A percentile compares a stretch with the other conserved stretches of the same genome.
phyloP scores from a whole-genome alignment of 2,797 vertebrate genomes.

The Acomys russatus region DNA sequence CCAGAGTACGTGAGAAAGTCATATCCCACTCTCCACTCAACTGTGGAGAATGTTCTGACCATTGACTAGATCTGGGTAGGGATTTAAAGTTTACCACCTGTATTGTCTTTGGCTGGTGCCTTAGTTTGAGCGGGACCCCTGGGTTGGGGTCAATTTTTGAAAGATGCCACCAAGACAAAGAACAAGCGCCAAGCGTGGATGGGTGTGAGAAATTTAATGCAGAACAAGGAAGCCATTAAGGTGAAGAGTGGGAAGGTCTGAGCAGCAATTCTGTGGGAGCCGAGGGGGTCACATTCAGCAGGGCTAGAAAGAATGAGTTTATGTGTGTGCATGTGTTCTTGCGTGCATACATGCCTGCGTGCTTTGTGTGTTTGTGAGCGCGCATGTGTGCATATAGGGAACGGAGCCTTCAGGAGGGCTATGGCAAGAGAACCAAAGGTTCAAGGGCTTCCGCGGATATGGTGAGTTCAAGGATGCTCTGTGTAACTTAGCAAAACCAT shows the following conservation, averaged over 20 bases:
- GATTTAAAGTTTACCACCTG: too few species aligned
- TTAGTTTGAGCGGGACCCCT: too few species aligned
- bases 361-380: too few species aligned
- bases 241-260: not conserved
- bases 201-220: not conserved
- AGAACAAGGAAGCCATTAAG: not conserved
- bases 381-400: not conserved
- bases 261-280: not conserved
- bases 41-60: too few species aligned
- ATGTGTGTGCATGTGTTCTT: too few species aligned
- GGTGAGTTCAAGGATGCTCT: not conserved
- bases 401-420: not conserved
- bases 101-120: too few species aligned
- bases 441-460: not conserved
- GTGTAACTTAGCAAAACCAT: not conserved
- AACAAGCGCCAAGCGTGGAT: accelerated
- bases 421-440: not conserved
- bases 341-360: too few species aligned
- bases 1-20: too few species aligned
- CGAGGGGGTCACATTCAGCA: not conserved
- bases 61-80: too few species aligned
- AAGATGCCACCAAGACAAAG: not conserved
- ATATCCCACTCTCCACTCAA: too few species aligned
- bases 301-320: not conserved
- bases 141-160: too few species aligned